These are phyloP conservation scores for Callipepla squamata DNA, from an alignment of 2,113 vertebrate genomes.

Conservation along the genomic window DNA sequence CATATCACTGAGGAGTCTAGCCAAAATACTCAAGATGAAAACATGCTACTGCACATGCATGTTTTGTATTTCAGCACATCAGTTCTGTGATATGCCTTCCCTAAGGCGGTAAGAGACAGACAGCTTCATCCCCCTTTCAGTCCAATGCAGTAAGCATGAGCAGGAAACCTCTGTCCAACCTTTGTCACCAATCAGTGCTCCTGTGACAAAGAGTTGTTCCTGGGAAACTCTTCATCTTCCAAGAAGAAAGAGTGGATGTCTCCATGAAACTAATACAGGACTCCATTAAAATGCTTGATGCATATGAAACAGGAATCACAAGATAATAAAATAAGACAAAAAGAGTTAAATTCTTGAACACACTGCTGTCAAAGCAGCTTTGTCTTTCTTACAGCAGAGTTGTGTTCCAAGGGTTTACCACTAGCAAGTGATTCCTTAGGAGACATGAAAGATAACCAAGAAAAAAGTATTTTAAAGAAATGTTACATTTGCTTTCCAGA, in stretches of 20 bases:
- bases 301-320: background rate
- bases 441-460: background rate
- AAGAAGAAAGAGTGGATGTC: background rate
- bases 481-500: background rate
- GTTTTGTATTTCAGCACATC: background rate
- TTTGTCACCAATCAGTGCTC: fast-evolving
- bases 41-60: background rate
- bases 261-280: background rate
- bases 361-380: background rate
- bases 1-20: background rate
- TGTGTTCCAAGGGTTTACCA: background rate
- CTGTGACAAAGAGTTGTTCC: background rate
- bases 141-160: fast-evolving
- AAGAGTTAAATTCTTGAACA: background rate
- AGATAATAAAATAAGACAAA: background rate
- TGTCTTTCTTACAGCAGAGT: background rate
- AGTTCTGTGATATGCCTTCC: background rate
- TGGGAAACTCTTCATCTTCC: background rate
- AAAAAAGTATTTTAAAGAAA: background rate
- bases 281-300: background rate
- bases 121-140: background rate
- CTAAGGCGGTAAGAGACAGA: background rate
- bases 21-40: background rate
- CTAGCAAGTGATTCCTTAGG: background rate
- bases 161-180: background rate